A percentile compares a stretch with the other conserved stretches of the same genome.
These are phyloP conservation scores for Dryobates pubescens DNA, from an alignment of 2,797 vertebrate species.

Conservation along the genomic window DNA sequence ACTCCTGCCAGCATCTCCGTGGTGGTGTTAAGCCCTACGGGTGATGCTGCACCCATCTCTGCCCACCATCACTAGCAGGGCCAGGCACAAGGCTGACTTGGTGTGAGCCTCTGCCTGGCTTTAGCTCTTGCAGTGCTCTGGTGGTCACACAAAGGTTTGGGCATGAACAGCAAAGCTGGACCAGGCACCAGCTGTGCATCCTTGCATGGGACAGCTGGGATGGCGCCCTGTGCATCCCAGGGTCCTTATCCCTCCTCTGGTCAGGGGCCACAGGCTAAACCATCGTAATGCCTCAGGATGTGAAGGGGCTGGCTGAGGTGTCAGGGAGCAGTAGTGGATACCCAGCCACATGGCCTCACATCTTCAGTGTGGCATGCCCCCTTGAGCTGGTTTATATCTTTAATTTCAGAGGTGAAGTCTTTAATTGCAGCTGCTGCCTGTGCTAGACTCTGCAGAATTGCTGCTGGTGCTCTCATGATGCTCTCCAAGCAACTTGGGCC, in stretches of 20 bases:
- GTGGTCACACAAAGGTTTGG: too few species aligned
- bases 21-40: rapidly evolving
- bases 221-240: rapidly evolving
- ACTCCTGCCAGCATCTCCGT: rapidly evolving
- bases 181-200: neutral
- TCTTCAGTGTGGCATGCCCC: neutral
- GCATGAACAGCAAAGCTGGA: rapidly evolving
- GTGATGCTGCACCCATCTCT: neutral
- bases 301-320: rapidly evolving
- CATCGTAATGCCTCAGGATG: neutral
- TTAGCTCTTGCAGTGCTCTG: too few species aligned
- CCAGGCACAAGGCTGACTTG: rapidly evolving
- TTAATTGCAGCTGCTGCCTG: neutral
- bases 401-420: neutral
- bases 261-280: too few species aligned
- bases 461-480: neutral
- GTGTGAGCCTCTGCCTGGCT: too few species aligned
- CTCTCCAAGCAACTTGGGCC: rapidly evolving
- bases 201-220: rapidly evolving
- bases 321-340: too few species aligned
- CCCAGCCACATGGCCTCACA: rapidly evolving
- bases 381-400: neutral
- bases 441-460: neutral
- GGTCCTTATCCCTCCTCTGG: neutral
- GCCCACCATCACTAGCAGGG: neutral